Percentiles rank a stretch among this genome's conserved stretches.
Evolutionary conservation across 2,888 invertebrate genomes (phyloP).

Genomic region (Candidula unifasciata): DNA sequence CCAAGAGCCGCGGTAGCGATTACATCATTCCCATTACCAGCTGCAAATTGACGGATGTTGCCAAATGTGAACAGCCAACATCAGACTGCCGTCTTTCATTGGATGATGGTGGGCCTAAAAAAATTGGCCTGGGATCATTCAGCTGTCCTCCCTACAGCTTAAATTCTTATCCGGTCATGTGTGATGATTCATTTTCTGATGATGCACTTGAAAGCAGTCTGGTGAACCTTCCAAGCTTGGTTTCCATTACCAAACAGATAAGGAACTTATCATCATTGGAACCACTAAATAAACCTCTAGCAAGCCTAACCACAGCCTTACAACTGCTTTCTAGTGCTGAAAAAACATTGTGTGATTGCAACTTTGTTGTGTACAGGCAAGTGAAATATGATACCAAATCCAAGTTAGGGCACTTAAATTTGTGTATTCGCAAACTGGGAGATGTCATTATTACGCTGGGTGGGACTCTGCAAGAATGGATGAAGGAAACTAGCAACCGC

Average conservation of each 20-base stretch:
- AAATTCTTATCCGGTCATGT: not conserved
- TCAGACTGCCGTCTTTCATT: not conserved
- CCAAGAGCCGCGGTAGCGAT: constrained; percentile 3
- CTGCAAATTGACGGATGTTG: constrained; percentile 25
- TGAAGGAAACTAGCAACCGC: constrained; percentile 25
- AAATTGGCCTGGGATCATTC: constrained; percentile 2
- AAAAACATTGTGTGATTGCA: constrained; percentile 33
- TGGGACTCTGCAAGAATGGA: constrained; percentile 30
- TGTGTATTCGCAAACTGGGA: constrained; percentile 41
- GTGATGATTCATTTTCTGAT: constrained; percentile 1
- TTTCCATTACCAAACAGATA: constrained; percentile 32
- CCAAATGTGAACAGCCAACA: not conserved
- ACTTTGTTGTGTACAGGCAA: constrained; percentile 35
- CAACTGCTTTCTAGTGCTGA: constrained; percentile 41
- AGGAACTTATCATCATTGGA: constrained; percentile 28
- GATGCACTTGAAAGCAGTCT: constrained; percentile 3
- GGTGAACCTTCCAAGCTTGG: constrained; percentile 18
- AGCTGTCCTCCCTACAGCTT: not conserved
- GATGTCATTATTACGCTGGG: constrained; percentile 26
- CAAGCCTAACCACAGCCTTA: constrained; percentile 32
- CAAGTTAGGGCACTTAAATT: constrained; percentile 31
- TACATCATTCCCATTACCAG: constrained; percentile 35
- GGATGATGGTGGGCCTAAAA: not conserved
- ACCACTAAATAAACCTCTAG: constrained; percentile 43
- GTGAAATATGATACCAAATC: constrained; percentile 34